phyloP scores from a whole-genome alignment of 64 coral and sea anemone species.

The Cladopsammia gracilis region DNA sequence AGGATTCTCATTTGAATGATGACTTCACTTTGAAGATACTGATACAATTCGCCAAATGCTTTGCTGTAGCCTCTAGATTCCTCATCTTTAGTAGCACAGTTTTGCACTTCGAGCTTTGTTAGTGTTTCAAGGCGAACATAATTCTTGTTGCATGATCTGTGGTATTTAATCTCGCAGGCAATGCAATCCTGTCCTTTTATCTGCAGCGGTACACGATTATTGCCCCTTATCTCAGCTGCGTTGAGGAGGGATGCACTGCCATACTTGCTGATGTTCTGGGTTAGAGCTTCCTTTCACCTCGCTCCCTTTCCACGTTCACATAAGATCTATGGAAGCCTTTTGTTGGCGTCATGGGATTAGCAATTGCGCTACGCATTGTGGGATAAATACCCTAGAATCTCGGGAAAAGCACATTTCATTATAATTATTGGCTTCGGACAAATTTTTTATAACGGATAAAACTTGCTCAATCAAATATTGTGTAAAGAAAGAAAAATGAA shows the following conservation, averaged over 20 bases:
- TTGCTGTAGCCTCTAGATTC: slow-evolving; percentile 38
- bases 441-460: too few species aligned
- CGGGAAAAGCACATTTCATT: too few species aligned
- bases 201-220: slow-evolving; percentile 18
- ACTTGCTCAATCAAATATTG: too few species aligned
- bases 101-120: slow-evolving; percentile 32
- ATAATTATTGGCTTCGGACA: too few species aligned
- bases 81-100: slow-evolving; percentile 14
- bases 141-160: slow-evolving; percentile 46
- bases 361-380: too few species aligned
- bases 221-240: slow-evolving; percentile 33
- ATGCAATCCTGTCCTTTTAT: slow-evolving; percentile 26
- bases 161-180: slow-evolving; percentile 55
- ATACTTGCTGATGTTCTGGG: slow-evolving; percentile 14
- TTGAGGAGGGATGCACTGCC: slow-evolving; percentile 11
- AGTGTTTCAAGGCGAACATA: too few species aligned
- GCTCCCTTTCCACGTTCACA: background rate
- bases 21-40: slow-evolving; percentile 37
- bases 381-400: too few species aligned
- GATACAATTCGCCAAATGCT: slow-evolving; percentile 58
- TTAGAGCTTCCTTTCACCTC: slow-evolving; percentile 40
- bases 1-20: slow-evolving; percentile 9
- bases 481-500: too few species aligned
- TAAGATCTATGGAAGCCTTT: slow-evolving; percentile 35
- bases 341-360: too few species aligned